A percentile compares a stretch with the other conserved stretches of the same genome.
These are phyloP conservation scores for Thunnus thynnus DNA, from an alignment of 2,113 vertebrate genomes.

Conservation along the genomic window DNA sequence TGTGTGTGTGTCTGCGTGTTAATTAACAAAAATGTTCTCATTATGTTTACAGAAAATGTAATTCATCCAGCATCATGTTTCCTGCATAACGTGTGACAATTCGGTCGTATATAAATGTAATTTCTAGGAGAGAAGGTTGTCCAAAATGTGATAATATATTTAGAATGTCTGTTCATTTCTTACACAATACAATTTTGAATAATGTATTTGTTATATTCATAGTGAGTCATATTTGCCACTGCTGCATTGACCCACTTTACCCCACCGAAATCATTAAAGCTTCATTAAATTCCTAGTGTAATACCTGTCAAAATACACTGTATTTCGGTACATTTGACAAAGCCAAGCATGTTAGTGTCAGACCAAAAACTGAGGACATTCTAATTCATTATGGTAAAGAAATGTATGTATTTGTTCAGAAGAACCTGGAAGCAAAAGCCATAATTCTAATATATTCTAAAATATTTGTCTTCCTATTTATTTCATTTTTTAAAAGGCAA, in stretches of 20 bases:
- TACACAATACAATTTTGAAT: too few relatives aligned
- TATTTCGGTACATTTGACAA: neutral
- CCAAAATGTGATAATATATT: too few relatives aligned
- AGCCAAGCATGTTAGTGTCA: neutral
- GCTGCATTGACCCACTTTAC: slow-evolving; percentile 2
- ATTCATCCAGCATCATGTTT: too few relatives aligned
- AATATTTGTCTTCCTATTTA: neutral
- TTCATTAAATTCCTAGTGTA: neutral
- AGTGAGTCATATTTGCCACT: neutral
- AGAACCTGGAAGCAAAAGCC: neutral
- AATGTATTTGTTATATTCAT: too few relatives aligned
- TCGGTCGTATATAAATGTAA: too few relatives aligned
- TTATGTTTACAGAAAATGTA: too few relatives aligned
- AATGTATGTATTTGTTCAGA: neutral
- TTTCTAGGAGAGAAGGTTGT: too few relatives aligned
- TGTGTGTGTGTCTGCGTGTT: too few relatives aligned
- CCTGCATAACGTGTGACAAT: too few relatives aligned
- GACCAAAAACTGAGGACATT: slow-evolving; percentile 6
- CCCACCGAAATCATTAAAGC: neutral
- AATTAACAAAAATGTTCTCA: too few relatives aligned
- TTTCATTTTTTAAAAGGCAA: slow-evolving; percentile 20
- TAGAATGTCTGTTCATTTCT: too few relatives aligned
- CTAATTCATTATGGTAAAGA: neutral
- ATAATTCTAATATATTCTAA: neutral
- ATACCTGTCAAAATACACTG: neutral